These are phyloP conservation scores for Syngnathus rostellatus DNA, from an alignment of 2,797 vertebrate genomes.

Conservation along the genomic window DNA sequence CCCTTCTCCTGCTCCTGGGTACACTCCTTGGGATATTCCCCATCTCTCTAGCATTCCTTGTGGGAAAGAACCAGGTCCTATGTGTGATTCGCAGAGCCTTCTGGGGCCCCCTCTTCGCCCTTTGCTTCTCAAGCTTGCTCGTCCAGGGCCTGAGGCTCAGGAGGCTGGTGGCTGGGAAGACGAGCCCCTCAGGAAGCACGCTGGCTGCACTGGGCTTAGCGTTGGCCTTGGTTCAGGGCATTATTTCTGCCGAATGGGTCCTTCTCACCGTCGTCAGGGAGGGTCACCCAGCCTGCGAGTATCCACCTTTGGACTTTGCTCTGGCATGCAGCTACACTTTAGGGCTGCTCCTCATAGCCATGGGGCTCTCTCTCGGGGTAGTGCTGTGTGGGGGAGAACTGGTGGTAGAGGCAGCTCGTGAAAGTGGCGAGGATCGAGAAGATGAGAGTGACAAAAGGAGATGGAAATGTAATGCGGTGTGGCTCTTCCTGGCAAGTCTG, in stretches of 20 bases:
- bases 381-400: conserved; percentile 84
- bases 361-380: conserved; percentile 77
- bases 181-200: conserved; percentile 65
- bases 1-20: conserved; percentile 84
- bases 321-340: conserved; percentile 87
- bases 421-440: conserved; percentile 54
- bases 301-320: conserved; percentile 87
- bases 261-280: conserved; percentile 86
- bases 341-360: conserved; percentile 76
- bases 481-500: conserved; percentile 82
- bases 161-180: conserved; percentile 76
- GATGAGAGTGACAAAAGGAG: conserved; percentile 60
- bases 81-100: conserved; percentile 85
- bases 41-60: conserved; percentile 87
- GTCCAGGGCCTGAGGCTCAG: conserved; percentile 84
- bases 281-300: conserved; percentile 82
- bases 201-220: conserved; percentile 77
- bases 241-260: conserved; percentile 90
- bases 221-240: conserved; percentile 86
- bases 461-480: conserved; percentile 87
- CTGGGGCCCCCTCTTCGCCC: conserved; percentile 87
- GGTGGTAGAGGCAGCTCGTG: conserved; percentile 56
- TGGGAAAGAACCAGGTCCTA: conserved; percentile 81
- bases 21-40: conserved; percentile 85
- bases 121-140: conserved; percentile 92